A percentile compares a stretch with the other conserved stretches of the same genome.
phyloP scores from a whole-genome alignment of 2,888 invertebrate species.

The Diploptera punctata region DNA sequence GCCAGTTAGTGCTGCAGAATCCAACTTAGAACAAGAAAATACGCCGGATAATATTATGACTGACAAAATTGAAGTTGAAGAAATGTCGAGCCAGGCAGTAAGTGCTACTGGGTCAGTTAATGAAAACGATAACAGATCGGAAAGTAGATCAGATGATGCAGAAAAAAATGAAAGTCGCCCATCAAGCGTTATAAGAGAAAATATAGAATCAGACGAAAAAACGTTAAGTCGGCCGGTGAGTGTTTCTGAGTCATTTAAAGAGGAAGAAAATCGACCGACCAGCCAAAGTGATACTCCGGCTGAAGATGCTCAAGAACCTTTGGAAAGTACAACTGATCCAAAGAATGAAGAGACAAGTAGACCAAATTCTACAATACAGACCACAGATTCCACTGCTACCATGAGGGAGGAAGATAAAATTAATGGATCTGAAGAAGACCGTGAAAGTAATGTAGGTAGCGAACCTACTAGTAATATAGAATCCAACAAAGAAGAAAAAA shows the following conservation, averaged over 20 bases:
- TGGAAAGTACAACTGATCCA: background rate
- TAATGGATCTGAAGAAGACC: background rate
- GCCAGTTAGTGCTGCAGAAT: background rate
- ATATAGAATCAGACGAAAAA: too few species aligned
- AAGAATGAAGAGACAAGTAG: background rate
- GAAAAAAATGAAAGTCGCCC: background rate
- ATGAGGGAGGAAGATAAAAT: background rate
- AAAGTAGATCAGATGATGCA: background rate
- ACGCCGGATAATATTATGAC: background rate
- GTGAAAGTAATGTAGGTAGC: background rate
- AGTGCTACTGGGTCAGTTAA: background rate
- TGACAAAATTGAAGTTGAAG: too few species aligned
- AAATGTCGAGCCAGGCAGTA: background rate
- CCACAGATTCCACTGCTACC: background rate
- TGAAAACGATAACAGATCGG: background rate
- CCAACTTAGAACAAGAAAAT: background rate
- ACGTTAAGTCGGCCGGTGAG: background rate
- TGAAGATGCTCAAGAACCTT: background rate
- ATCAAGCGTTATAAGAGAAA: background rate
- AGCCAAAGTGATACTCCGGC: background rate
- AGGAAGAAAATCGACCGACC: background rate
- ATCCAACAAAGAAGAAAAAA: background rate
- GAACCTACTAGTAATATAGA: background rate
- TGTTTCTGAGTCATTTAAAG: background rate
- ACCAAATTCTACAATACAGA: background rate